A percentile compares a stretch with the other conserved stretches of the same genome.
phyloP scores from a whole-genome alignment of 1,140 invertebrate genomes.

The Drosophila neocordata region DNA sequence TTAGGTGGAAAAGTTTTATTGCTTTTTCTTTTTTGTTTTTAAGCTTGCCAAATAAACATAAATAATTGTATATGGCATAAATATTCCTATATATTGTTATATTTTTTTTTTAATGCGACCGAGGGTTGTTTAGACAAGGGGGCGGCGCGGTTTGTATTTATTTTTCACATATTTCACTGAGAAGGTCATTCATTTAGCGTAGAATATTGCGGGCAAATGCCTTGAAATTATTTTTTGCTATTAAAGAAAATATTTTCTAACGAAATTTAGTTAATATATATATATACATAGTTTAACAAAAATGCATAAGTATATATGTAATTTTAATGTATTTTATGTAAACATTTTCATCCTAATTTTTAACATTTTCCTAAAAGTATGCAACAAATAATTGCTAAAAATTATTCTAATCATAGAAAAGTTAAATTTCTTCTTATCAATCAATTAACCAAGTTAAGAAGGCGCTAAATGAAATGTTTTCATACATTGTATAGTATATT shows the following conservation, averaged over 20 bases:
- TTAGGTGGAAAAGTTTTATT: conserved; percentile 37
- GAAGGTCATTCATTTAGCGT: conserved; percentile 2
- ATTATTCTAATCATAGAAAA: not conserved
- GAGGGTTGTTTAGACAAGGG: conserved; percentile 17
- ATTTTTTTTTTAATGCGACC: not conserved
- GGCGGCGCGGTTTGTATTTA: conserved; percentile 23
- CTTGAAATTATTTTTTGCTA: not conserved
- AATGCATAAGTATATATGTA: too few relatives aligned
- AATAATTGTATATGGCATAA: conserved; percentile 55
- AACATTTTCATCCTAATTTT: not conserved
- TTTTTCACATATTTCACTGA: conserved; percentile 40
- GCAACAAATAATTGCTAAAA: not conserved
- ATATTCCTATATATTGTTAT: conserved; percentile 17
- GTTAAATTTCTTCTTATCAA: not conserved
- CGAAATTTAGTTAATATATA: not conserved
- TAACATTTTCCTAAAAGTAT: not conserved
- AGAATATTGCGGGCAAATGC: not conserved
- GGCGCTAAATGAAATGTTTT: too few relatives aligned
- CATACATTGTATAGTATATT: too few relatives aligned
- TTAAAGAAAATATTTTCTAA: not conserved
- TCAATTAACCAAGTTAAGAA: not conserved
- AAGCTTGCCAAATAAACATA: conserved; percentile 43
- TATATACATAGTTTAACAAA: not conserved
- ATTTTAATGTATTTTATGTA: too few relatives aligned
- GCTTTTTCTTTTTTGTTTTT: conserved; percentile 20